Evolutionary conservation across 2,113 vertebrate genomes (phyloP), one percentile per base, ranked within the genome.

Genomic region (Urocitellus parryii): DNA sequence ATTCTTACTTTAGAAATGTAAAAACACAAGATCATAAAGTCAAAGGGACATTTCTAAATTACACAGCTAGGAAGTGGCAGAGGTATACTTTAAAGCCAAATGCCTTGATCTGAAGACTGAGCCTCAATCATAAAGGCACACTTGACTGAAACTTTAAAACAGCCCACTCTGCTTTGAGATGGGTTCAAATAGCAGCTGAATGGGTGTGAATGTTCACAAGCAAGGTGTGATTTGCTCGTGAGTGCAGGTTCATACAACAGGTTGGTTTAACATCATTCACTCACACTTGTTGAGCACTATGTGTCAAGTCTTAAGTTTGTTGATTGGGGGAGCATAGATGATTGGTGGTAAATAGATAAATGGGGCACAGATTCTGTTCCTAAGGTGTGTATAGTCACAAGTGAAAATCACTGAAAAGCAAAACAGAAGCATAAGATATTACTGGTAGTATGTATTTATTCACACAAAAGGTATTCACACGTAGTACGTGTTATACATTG

Each of bases 331-430:
- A 74, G 18, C 39, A 56, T 5, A 91, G 53, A 39, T 1, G 7
- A 51, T 83, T 29, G 37, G 51, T 76, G 39, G 22, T 70, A 51
- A 78, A 88, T 12, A 61, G 24, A 51, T 34, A 82, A 84, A 72
- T 45, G 10, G n/a, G 42, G 20, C 32, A 77, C 27, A 94, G 61
- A 82, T 91, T 91, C 17, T 82, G 72, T 76, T 73, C 10, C 68
- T 63, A 77, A 90, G 24, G 17, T 90, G 73, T 12, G 25, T 74
- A 72, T 14, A 82, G 48, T 53, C 82, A 77, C 63, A 4, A 82
- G 42, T 63, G 70, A 89, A 94, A 82, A 27, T 82, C 34, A 82
- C 17, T 53, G 77, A 56, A 90, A 95, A 80, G 20, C 67, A 82
- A 88, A 95, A 82, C 2, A 77, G 77, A 68, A 86, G 18, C 4